phyloP scores from a whole-genome alignment of 2,113 vertebrate genomes.

The Irena cyanogastra region DNA sequence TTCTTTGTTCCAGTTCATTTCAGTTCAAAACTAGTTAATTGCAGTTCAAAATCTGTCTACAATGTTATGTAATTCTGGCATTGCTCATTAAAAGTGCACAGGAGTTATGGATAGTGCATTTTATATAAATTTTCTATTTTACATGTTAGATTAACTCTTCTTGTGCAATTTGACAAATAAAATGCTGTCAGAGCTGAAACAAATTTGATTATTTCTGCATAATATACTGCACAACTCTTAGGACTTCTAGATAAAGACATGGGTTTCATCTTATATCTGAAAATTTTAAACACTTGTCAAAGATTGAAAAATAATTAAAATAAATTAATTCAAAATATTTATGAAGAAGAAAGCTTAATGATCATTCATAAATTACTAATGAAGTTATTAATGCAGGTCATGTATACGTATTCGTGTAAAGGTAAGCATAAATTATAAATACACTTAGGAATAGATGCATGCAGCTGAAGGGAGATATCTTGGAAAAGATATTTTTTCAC shows the following conservation, averaged over 20 bases:
- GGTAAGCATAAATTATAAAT: not conserved
- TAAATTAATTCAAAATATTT: no score
- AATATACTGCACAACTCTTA: not conserved
- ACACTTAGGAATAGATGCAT: not conserved
- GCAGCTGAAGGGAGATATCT: not conserved
- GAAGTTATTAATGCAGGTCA: not conserved
- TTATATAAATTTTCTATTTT: not conserved
- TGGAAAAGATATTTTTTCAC: not conserved
- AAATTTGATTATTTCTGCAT: not conserved
- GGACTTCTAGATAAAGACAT: not conserved
- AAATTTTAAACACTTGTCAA: conserved; percentile 2
- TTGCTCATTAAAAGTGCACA: not conserved
- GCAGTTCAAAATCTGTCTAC: not conserved
- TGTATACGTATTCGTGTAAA: not conserved
- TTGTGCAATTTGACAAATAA: not conserved
- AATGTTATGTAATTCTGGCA: not conserved
- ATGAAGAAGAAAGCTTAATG: not conserved
- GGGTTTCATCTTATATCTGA: not conserved
- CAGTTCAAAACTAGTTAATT: not conserved
- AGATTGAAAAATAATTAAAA: no score
- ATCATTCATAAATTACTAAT: not conserved
- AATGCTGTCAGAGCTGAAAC: not conserved
- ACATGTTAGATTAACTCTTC: not conserved
- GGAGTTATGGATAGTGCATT: not conserved
- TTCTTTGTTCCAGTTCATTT: not conserved